phyloP scores from a whole-genome alignment of 2,888 invertebrate species.

The Napeogenes sylphis region DNA sequence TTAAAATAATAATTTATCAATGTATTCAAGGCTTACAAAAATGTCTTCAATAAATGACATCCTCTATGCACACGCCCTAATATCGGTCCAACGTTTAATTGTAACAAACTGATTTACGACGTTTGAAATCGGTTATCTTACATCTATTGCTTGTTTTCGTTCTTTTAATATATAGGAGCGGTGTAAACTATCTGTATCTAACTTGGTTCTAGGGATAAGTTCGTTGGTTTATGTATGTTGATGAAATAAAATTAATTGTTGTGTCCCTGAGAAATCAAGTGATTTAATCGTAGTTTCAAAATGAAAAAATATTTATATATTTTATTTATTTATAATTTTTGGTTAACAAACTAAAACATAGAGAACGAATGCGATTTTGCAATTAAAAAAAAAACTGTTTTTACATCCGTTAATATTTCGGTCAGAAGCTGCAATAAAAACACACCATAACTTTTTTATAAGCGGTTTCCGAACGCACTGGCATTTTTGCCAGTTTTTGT shows the following conservation, averaged over 20 bases:
- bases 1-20: no score
- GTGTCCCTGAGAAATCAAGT: no score
- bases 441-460: slow-evolving; percentile 24
- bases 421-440: slow-evolving; percentile 31
- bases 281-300: no score
- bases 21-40: no score
- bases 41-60: neutral
- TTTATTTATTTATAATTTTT: neutral
- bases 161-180: slow-evolving; percentile 33
- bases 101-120: slow-evolving; percentile 39
- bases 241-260: no score
- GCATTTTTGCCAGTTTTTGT: slow-evolving; percentile 18
- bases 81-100: slow-evolving; percentile 31
- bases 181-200: slow-evolving; percentile 20
- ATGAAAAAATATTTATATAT: no score
- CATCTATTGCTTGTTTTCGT: slow-evolving; percentile 38
- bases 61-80: slow-evolving; percentile 6
- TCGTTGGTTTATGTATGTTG: no score
- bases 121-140: slow-evolving; percentile 37
- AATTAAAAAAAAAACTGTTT: slow-evolving; percentile 15
- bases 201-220: slow-evolving; percentile 4
- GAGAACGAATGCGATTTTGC: neutral
- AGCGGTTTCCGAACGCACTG: slow-evolving; percentile 23
- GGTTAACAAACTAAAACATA: neutral
- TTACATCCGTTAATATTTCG: slow-evolving; percentile 18